phyloP scores from a whole-genome alignment of 1,140 invertebrate genomes.

The Drosophila lini region DNA sequence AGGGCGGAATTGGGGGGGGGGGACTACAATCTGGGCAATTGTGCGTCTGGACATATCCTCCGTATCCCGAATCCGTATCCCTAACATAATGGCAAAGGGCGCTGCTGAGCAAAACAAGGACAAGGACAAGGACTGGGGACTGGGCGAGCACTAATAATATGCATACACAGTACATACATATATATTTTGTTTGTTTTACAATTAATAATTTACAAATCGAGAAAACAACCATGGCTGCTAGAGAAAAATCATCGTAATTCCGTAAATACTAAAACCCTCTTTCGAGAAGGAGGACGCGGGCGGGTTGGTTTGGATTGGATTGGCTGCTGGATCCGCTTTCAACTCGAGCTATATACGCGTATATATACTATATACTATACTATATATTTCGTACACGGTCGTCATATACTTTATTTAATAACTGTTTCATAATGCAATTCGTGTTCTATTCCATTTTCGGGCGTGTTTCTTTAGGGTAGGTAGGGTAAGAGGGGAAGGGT shows the following conservation, averaged over 20 bases:
- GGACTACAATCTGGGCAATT: constrained; percentile 28
- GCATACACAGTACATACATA: constrained; percentile 41
- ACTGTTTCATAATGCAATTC: constrained; percentile 69
- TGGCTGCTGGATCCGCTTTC: constrained; percentile 39
- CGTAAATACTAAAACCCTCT: constrained; percentile 43
- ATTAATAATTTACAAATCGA: constrained; percentile 63
- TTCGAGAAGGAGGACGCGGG: constrained; percentile 44
- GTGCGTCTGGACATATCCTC: constrained; percentile 56
- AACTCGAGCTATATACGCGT: constrained; percentile 43
- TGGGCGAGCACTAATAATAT: constrained; percentile 44
- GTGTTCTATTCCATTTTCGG: constrained; percentile 60
- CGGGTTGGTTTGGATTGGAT: constrained; percentile 45
- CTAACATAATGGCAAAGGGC: constrained; percentile 51
- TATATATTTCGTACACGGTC: constrained; percentile 65
- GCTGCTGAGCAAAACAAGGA: constrained; percentile 50
- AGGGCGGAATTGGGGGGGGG: constrained; percentile 7
- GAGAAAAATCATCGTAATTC: constrained; percentile 47
- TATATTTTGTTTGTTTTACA: constrained; percentile 39
- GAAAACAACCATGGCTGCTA: constrained; percentile 61
- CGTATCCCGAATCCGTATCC: constrained; percentile 8
- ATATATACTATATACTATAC: constrained; percentile 48
- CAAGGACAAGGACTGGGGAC: constrained; percentile 5
- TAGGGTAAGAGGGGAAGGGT: background rate
- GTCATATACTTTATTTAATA: constrained; percentile 71
- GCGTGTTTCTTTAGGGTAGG: constrained; percentile 37